Base-by-base conservation (phyloP, 2,113 vertebrate species). In the Willisornis vidua region DNA sequence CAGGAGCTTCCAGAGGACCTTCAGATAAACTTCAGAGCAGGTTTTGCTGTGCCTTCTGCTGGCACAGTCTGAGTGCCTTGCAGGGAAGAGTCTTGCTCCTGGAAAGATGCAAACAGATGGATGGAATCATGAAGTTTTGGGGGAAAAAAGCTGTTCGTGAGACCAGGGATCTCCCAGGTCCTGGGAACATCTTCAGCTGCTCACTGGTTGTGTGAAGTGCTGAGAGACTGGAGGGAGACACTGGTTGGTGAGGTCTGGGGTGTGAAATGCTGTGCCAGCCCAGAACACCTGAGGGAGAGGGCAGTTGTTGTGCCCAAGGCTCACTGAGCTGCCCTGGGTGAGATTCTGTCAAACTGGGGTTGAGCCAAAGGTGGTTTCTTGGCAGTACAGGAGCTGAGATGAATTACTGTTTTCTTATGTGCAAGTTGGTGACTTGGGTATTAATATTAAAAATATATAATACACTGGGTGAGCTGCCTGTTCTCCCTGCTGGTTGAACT, bases 161-260 rank as follows among this genome's bases (percentile, higher is more conserved):
- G 71, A 28, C 39, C 52, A 87, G 52, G 8, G 19, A 12, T 35
- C 63, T 85, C n/a, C 26, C 29, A 79, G 41, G 62, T 51, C 6
- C 26, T 14, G 35, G 25, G 14, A 43, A 14, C 58, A 33, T 26
- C 43, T 63, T 66, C 26, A 65, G 55, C 75, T 66, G 61, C 29
- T 26, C 31, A 12, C 14, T 4, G 0, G 4, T 33, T 43, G 8
- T 61, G 17, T 29, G 0, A 68, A 89, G 54, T 26, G 33, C 28
- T 77, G 37, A n/a, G 46, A 58, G 55, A 13, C 3, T 39, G 10
- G 5, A 70, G 39, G 29, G 76, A 65, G 59, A 28, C 35, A 11
- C 18, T 80, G 46, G 5, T 16, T 39, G 35, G 54, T 65, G 1
- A 80, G 17, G 15, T 37, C 14, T 77, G 46, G 24, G 0, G 0